Evolutionary conservation across 2,888 invertebrate species (phyloP), one percentile per base, ranked within the genome.

Genomic region (Galerucella nymphaeae): DNA sequence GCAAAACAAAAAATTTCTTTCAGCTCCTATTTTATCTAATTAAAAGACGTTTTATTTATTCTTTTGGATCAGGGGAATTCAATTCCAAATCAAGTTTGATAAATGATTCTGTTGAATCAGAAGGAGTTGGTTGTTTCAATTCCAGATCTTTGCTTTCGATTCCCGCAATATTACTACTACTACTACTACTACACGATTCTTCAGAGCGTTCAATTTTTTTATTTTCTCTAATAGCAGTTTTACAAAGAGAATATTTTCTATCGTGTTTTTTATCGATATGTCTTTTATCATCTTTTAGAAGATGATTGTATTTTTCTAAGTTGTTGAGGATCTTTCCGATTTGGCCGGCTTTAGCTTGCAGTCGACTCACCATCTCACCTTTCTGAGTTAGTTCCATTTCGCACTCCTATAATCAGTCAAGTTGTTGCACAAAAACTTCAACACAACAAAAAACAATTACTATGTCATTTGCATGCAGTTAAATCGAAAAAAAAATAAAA

Each of bases 381-480:
- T 98, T 98, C 90, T 97, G 96, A 84, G 96, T 96, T 87, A 98
- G 90, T 88, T 97, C 96, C 89, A 93, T 92, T 89, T 98, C 97
- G 90, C 96, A 96, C 90, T 96, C 96, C 96, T 96, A 90, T 82
- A 89, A 88, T 81, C 83, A 82, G 83, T 83, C 83, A 73, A 74
- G 38, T 55, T 57, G 66, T 57, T 53, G 53, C 53, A 53, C 18
- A 53, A 38, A 38, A 53, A 53, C 53, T 53, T 53, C 16, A 53
- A 53, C 18, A 53, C 53, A 53, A 18, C 18, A 53, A 53, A 9
- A 13, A 50, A 16, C 6, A 50, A 16, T 14, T 14, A 45, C 14
- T 45, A 50, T 50, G 50, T 50, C 50, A 72, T 55, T 58, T 74
- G 45, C 72, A 55, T 48, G 70, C 41, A 30, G 8, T 38, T 38